Conservation (phyloP, 37 sponge, comb jelly and placozoan genomes). For the Spongia lamella region DNA sequence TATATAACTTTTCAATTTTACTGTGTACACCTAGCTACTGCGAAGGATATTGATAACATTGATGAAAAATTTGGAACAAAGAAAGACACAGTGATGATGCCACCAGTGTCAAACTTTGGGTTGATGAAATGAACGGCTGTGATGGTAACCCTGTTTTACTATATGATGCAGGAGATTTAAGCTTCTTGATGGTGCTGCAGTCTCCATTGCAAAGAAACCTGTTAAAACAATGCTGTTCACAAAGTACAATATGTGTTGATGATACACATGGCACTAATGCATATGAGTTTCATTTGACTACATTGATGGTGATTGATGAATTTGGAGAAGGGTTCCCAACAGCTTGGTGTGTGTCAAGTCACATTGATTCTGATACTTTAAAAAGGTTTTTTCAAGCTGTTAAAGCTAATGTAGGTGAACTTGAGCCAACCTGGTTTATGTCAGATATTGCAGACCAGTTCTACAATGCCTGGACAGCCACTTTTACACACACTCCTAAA, state of each 20-base stretch:
- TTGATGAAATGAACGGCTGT: background rate
- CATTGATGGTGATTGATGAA: constrained; percentile 19
- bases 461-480: constrained; percentile 1
- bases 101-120: constrained; percentile 2
- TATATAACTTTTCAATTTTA: no score
- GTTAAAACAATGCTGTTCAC: background rate
- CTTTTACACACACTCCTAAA: background rate
- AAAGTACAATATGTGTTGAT: background rate
- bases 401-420: background rate
- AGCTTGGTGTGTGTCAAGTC: constrained; percentile 23
- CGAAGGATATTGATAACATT: constrained; percentile 1
- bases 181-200: constrained; percentile 13
- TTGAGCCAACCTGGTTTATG: background rate
- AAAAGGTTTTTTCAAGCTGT: constrained; percentile 1
- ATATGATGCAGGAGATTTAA: background rate
- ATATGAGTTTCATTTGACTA: constrained; percentile 14
- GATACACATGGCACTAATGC: constrained; percentile 14
- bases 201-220: background rate
- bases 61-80: background rate
- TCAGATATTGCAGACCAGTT: background rate
- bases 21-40: background rate
- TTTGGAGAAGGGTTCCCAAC: constrained; percentile 18
- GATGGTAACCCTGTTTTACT: background rate
- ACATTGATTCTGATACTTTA: background rate
- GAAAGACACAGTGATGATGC: constrained; percentile 9